Evolutionary conservation across 2,888 invertebrate species (phyloP).

Genomic region (Orgyia antiqua): DNA sequence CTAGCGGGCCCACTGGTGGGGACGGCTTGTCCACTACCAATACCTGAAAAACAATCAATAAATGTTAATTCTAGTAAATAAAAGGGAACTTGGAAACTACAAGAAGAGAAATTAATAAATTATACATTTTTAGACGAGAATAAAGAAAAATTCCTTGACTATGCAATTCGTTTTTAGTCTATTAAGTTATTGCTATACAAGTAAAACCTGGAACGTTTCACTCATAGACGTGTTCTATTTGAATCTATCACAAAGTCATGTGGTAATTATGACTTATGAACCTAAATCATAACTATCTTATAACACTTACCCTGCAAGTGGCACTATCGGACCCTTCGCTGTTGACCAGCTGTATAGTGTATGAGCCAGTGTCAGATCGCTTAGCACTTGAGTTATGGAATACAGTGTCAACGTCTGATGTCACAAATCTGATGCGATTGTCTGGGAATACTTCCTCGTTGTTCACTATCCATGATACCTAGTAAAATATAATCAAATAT

Average conservation of each 20-base stretch:
- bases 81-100: too few relatives aligned
- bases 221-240: too few relatives aligned
- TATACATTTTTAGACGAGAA: too few relatives aligned
- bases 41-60: conserved; percentile 46
- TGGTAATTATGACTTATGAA: too few relatives aligned
- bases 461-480: conserved; percentile 91
- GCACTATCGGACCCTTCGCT: conserved; percentile 94
- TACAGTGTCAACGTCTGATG: conserved; percentile 87
- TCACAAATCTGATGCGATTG: conserved; percentile 92
- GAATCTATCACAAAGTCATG: too few relatives aligned
- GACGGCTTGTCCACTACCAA: conserved; percentile 90
- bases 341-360: conserved; percentile 93
- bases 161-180: too few relatives aligned
- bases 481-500: conserved; percentile 2
- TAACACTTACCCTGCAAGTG: conserved; percentile 85
- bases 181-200: too few relatives aligned
- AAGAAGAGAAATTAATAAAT: too few relatives aligned
- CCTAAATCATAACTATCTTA: too few relatives aligned
- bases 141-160: too few relatives aligned
- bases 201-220: too few relatives aligned
- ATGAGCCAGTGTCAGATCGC: conserved; percentile 94
- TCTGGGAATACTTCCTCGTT: conserved; percentile 89
- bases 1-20: conserved; percentile 92
- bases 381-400: conserved; percentile 93
- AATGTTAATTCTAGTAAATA: not conserved